phyloP scores from a whole-genome alignment of 2,888 invertebrate genomes.

The Cryptops parisi region DNA sequence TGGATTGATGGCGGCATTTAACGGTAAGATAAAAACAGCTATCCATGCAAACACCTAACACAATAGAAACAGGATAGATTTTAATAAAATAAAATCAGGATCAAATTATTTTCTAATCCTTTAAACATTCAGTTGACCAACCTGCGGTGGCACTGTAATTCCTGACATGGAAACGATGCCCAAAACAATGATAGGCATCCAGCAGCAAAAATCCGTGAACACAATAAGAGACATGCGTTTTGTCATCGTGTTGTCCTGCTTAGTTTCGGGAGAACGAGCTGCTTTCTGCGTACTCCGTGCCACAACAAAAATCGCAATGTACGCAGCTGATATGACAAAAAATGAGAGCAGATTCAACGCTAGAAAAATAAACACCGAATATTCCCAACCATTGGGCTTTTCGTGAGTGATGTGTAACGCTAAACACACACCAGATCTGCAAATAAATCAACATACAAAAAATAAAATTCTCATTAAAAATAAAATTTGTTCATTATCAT shows the following conservation, averaged over 20 bases:
- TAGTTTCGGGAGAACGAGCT: conserved; percentile 29
- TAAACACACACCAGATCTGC: conserved; percentile 36
- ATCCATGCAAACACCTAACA: conserved; percentile 37
- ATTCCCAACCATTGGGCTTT: conserved; percentile 39
- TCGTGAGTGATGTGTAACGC: conserved; percentile 39
- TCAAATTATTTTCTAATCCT: too few relatives aligned
- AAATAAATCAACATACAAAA: too few relatives aligned
- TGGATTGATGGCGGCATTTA: conserved; percentile 40
- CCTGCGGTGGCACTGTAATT: conserved; percentile 34
- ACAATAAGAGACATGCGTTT: conserved; percentile 39
- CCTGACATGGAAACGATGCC: conserved; percentile 36
- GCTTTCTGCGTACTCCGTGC: conserved; percentile 35
- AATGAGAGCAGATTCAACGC: conserved; percentile 37
- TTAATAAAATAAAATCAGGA: too few relatives aligned
- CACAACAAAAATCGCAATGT: conserved; percentile 38
- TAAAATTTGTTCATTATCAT: too few relatives aligned
- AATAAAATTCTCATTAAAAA: neutral
- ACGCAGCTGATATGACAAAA: conserved; percentile 35
- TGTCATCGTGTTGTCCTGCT: conserved; percentile 32
- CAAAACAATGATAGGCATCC: conserved; percentile 39
- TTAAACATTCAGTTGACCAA: too few relatives aligned
- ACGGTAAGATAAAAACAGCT: conserved; percentile 38
- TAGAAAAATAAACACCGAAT: conserved; percentile 39
- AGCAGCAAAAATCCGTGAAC: conserved; percentile 38
- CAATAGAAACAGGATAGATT: neutral